Evolutionary conservation across 2,113 vertebrate species (phyloP).

Genomic region (Gasterosteus aculeatus): DNA sequence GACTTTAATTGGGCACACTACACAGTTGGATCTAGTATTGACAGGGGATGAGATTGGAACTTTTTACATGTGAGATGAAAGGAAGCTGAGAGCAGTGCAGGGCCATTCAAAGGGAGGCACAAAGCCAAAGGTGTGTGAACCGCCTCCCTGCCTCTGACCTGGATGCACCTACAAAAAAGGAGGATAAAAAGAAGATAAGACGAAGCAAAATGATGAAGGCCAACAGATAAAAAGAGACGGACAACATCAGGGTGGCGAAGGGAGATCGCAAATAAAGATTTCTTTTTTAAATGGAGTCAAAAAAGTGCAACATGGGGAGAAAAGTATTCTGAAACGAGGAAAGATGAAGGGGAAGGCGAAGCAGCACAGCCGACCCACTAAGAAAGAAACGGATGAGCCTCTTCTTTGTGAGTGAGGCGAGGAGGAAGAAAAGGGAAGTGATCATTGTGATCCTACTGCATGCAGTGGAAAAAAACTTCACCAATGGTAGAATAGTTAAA

Average conservation of each 20-base stretch:
- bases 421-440: slow-evolving; percentile 13
- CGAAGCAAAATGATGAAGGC: background rate
- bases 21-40: slow-evolving; percentile 13
- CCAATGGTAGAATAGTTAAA: background rate
- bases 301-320: background rate
- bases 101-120: background rate
- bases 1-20: background rate
- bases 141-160: background rate
- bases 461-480: slow-evolving; percentile 18
- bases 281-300: background rate
- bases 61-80: slow-evolving; percentile 17
- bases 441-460: slow-evolving; percentile 22
- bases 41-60: background rate
- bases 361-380: slow-evolving; percentile 43
- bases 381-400: slow-evolving; percentile 33
- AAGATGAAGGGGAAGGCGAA: slow-evolving; percentile 1
- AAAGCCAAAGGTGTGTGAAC: background rate
- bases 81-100: background rate
- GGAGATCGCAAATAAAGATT: background rate
- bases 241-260: background rate
- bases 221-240: background rate
- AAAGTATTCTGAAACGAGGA: background rate
- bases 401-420: slow-evolving; percentile 45
- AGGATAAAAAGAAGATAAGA: background rate
- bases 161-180: background rate